Evolutionary conservation across 1,140 invertebrate species (phyloP), one percentile per base, ranked within the genome.

Genomic region (Calephelis nemesis): DNA sequence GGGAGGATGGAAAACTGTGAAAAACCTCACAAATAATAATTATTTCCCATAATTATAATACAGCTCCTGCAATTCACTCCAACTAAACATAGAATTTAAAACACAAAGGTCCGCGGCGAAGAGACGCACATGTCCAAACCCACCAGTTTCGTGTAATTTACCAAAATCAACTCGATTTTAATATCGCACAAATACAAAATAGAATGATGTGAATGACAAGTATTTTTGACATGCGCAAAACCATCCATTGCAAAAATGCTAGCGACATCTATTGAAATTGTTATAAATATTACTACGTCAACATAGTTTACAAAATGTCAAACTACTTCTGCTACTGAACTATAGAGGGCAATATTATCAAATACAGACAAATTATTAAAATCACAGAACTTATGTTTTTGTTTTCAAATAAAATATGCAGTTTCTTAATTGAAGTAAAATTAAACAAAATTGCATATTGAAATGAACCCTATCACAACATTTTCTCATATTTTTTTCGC

Each of bases 181-280:
- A 74, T 72, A 82, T 79, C 81, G 82, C 82, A 85, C 81, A 85
- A 87, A 89, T 84, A 87, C 85, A 86, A 89, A 87, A 85, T 3
- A 3, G 19, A 19, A 19, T 19, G 19, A 3, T 80, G 76, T 84
- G 84, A 87, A 87, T 89, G 87, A 89, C 84, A 87, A 81, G 75
- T 84, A 85, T 77, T 85, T 85, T 85, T 88, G 87, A 88, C 87
- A 89, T 89, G 87, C 87, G 87, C 81, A 87, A 63, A 30, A 79
- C 70, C 70, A 65, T 70, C 70, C 70, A 75, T 83, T 79, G 75
- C 72, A 66, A 81, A 77, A 76, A 69, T 54, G 13, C 47, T 73
- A 71, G 74, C 67, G 81, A 73, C 85, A 79, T 84, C 83, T 87
- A 68, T 42, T 64, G 12, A n/a, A 60, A 7, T 60, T 60, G 12